Evolutionary conservation across 2,113 vertebrate genomes (phyloP), one percentile per base, ranked within the genome.

Genomic region (Cebus imitator): DNA sequence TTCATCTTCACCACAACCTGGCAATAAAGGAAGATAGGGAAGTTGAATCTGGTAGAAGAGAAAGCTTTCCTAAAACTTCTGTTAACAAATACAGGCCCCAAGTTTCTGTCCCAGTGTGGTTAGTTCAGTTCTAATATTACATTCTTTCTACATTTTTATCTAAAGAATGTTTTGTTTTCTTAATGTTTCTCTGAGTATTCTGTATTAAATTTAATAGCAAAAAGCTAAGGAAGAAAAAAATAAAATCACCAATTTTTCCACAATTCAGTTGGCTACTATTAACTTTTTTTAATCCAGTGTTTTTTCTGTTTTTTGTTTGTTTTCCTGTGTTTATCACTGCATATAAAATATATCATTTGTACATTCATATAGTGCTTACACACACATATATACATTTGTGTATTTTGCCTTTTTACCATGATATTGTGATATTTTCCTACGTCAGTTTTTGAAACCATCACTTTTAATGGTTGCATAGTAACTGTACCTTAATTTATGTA

Each of bases 161-260:
- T 91, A 88, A 96, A 93, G 1, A 25, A 50, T 50, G 13, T 76
- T 85, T 43, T 79, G 45, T 40, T 82, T 89, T 72, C 70, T 58
- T 20, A 30, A 64, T 91, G 52, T 89, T 86, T 78, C 48, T 80
- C 21, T 76, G 76, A 86, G 1, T 45, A 82, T 78, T 91, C 93
- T 73, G 30, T 85, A 43, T 78, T 92, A 91, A 85, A 75, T 81
- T 78, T 55, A 95, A 52, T 52, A 76, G 90, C 37, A 94, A 50
- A 89, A 83, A 30, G 48, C 79, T 48, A 86, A 81, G 86, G 16
- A 68, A 58, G 20, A 91, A 97, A 87, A 64, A 91, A 57, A 43
- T 82, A 13, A 87, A 88, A 95, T 93, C 35, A 68, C 32, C 32
- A 88, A 70, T 88, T 90, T 82, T 75, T 72, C 43, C 13, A 40